These are phyloP conservation scores for Anser brachyrhynchus DNA, from an alignment of 2,113 vertebrate genomes.

Conservation along the genomic window DNA sequence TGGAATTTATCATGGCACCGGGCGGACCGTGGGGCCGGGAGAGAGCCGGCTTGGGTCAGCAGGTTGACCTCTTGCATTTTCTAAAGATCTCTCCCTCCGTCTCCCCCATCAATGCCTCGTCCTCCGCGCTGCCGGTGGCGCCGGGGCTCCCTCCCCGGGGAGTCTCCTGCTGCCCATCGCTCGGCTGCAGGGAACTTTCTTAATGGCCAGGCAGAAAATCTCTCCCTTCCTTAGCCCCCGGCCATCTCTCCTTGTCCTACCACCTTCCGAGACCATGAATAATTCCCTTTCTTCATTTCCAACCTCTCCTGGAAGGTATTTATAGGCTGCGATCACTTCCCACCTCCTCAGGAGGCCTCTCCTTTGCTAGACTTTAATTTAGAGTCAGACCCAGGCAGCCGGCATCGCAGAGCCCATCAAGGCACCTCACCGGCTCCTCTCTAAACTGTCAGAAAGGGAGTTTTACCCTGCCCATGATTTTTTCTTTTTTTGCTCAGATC, in stretches of 20 bases:
- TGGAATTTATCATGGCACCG: slow-evolving; percentile 33
- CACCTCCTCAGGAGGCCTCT: slow-evolving; percentile 34
- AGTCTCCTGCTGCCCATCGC: background rate
- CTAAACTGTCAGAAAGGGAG: background rate
- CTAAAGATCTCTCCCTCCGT: slow-evolving; percentile 24
- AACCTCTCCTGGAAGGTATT: slow-evolving; percentile 36
- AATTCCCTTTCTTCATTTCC: slow-evolving; percentile 60
- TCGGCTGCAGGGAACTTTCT: background rate
- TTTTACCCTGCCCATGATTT: background rate
- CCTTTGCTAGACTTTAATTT: slow-evolving; percentile 14
- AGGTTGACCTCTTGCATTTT: slow-evolving; percentile 9
- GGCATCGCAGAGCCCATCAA: background rate
- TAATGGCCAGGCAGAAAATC: slow-evolving; percentile 1
- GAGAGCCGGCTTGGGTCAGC: background rate
- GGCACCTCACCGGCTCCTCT: background rate
- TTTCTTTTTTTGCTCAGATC: accelerated
- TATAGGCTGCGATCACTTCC: slow-evolving; percentile 15
- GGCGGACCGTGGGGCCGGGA: slow-evolving; percentile 1
- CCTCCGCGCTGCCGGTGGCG: background rate
- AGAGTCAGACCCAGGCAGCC: background rate
- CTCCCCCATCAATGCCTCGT: background rate
- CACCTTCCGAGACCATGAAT: slow-evolving; percentile 33
- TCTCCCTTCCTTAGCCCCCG: background rate
- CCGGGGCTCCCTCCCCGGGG: background rate
- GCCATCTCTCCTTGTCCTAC: background rate